Conservation (phyloP, 2,797 vertebrate species). For the Bradypodion pumilum region DNA sequence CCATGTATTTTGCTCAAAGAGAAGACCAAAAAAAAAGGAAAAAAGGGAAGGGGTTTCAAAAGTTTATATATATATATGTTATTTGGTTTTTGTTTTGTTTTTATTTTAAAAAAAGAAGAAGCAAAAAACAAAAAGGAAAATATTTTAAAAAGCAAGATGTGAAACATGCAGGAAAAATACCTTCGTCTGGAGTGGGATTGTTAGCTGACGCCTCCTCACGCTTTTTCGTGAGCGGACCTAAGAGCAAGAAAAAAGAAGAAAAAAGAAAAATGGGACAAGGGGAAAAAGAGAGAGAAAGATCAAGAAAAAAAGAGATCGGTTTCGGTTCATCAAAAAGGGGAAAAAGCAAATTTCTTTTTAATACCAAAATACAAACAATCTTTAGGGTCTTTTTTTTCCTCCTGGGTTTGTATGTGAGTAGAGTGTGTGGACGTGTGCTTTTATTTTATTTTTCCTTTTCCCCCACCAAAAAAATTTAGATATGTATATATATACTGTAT, state of each 20-base stretch:
- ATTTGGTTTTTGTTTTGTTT: conserved; percentile 29
- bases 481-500: too few relatives aligned
- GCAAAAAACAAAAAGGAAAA: conserved; percentile 30
- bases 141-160: conserved; percentile 45
- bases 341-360: conserved; percentile 70
- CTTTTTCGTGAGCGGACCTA: conserved; percentile 98
- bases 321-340: conserved; percentile 61
- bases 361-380: conserved; percentile 34
- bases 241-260: conserved; percentile 93
- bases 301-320: conserved; percentile 60
- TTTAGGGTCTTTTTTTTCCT: background rate
- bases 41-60: conserved; percentile 49
- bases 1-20: conserved; percentile 37
- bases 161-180: conserved; percentile 83
- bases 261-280: conserved; percentile 78
- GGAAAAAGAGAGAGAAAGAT: conserved; percentile 64
- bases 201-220: conserved; percentile 92
- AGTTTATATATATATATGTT: conserved; percentile 39
- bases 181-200: conserved; percentile 89
- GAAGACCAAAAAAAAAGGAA: conserved; percentile 60
- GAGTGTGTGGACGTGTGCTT: background rate
- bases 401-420: background rate
- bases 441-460: background rate
- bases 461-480: conserved; percentile 8
- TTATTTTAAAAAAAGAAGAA: conserved; percentile 16